Evolutionary conservation across 1,140 invertebrate species (phyloP).

Genomic region (Drosophila tropicalis): DNA sequence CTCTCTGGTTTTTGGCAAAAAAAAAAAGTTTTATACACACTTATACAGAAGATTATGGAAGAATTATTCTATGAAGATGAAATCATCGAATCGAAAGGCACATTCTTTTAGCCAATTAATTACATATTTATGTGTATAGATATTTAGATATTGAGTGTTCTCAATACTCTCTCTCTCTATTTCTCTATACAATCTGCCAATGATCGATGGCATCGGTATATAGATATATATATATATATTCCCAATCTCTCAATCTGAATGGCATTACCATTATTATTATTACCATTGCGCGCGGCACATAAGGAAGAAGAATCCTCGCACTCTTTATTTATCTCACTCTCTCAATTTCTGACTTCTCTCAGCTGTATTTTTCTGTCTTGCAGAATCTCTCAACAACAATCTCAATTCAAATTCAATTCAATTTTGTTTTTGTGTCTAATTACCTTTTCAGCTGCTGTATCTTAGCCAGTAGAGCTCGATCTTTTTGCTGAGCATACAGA

Average conservation of each 20-base stretch:
- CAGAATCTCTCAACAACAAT: neutral
- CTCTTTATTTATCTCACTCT: neutral
- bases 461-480: conserved; percentile 76
- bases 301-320: neutral
- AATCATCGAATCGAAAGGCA: conserved; percentile 1
- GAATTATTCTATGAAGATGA: conserved; percentile 1
- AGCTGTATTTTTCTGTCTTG: neutral
- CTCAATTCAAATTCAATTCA: conserved; percentile 21
- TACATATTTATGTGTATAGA: neutral
- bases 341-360: neutral
- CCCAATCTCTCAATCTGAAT: conserved; percentile 6
- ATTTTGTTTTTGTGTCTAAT: conserved; percentile 48
- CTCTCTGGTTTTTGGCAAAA: neutral
- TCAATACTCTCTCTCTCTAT: neutral
- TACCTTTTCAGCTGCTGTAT: conserved; percentile 82
- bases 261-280: neutral
- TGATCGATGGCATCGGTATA: neutral
- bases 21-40: conserved; percentile 1
- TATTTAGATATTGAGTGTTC: neutral
- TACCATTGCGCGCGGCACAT: neutral
- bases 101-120: neutral
- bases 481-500: conserved; percentile 80
- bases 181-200: neutral
- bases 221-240: neutral
- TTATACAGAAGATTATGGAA: neutral